Base-by-base conservation (phyloP, 2,888 invertebrate species). In the Rotaria sp. region DNA sequence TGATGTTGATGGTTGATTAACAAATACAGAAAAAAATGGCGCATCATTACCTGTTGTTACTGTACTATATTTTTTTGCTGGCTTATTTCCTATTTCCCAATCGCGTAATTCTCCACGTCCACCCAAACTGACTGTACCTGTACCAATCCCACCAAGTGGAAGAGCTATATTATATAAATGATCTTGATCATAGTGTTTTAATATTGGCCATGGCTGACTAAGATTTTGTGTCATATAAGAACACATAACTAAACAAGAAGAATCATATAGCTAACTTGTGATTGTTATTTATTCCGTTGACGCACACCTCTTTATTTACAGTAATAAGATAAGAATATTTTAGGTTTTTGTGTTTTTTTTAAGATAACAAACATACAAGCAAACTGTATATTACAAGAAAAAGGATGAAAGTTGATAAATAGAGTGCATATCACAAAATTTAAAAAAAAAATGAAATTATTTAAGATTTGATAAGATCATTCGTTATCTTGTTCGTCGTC, bases 11-110 rank as follows among this genome's bases (percentile, higher is more conserved):
- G 75, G 41, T 75, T 38, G 75, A 59, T 59, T 59, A 75, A 75
- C 75, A 75, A 75, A 75, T 24, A 75, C 38, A 10, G 75, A 38
- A 41, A 75, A 75, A 24, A 75, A 75, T 38, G 75, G 75, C 24
- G 75, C 75, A 75, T 75, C 75, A 75, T 75, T 75, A 24, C 75
- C 75, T 21, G 26, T 75, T 24, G 75, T 75, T 10, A 75, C 75
- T 41, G 75, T 75, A 75, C 75, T 75, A 41, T 24, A 75, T 41
- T 75, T 75, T 74, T 75, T 75, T 38, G 75, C 75, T 41, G 75
- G 75, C 15, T 75, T 75, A 75, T 75, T 75, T 11, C 7, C 41
- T 41, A 75, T 75, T 41, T 75, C 75, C 75, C 75, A 75, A 41
- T 75, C 75, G 10, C 41, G 75, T 41, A 75, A 26, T 75, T 75